Evolutionary conservation across 2,113 vertebrate species (phyloP).

Genomic region (Leptodactylus fuscus): DNA sequence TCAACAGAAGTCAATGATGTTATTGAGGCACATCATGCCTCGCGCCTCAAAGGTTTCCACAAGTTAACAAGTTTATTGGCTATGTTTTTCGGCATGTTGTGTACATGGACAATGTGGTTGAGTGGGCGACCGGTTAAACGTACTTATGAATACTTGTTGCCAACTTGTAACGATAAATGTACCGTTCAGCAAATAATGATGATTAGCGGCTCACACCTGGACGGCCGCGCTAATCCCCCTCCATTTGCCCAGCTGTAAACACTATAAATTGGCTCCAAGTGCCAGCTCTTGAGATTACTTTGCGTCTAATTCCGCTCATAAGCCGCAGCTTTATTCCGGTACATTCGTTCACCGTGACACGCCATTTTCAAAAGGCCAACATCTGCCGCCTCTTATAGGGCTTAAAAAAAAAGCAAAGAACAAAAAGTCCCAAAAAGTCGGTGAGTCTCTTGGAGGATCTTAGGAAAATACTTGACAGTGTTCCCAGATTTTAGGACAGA

Average conservation of each 20-base stretch:
- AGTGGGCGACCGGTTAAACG: background rate
- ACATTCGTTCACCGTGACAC: background rate
- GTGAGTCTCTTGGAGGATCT: background rate
- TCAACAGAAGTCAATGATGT: background rate
- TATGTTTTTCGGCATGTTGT: background rate
- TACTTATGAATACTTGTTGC: background rate
- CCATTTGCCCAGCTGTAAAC: background rate
- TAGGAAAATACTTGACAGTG: slow-evolving; percentile 1
- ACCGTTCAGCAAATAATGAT: background rate
- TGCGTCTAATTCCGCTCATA: background rate
- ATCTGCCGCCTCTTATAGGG: background rate
- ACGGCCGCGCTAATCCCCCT: background rate
- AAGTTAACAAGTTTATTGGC: too few relatives aligned
- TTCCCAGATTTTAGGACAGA: background rate
- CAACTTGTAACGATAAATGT: background rate
- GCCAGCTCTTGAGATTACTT: background rate
- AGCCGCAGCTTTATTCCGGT: background rate
- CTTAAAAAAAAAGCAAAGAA: background rate
- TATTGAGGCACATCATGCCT: background rate
- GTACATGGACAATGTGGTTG: background rate
- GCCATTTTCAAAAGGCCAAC: background rate
- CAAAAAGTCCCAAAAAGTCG: background rate
- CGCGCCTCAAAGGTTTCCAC: background rate
- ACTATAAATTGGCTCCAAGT: background rate
- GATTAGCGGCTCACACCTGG: background rate